A percentile compares a stretch with the other conserved stretches of the same genome.
Evolutionary conservation across 1,140 invertebrate genomes (phyloP).

Genomic region (Drosophila triauraria): DNA sequence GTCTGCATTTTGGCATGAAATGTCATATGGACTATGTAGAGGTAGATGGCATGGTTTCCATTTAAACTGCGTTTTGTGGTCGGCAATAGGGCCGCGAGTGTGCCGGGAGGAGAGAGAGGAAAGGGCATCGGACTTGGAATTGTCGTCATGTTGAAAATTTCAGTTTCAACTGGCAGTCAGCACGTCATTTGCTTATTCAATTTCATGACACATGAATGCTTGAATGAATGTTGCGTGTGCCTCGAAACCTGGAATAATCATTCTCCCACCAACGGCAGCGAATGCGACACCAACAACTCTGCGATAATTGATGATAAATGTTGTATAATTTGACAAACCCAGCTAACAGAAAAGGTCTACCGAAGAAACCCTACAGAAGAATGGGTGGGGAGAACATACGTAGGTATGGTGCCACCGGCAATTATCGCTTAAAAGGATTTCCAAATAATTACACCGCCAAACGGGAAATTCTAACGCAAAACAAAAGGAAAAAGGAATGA

Average conservation of each 20-base stretch:
- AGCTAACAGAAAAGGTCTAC: constrained; percentile 46
- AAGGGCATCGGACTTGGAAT: constrained; percentile 32
- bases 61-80: constrained; percentile 81
- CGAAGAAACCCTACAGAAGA: constrained; percentile 15
- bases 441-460: constrained; percentile 73
- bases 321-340: constrained; percentile 82
- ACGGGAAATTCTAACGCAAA: constrained; percentile 37
- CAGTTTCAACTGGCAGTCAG: constrained; percentile 78
- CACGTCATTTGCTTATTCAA: constrained; percentile 83
- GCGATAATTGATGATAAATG: constrained; percentile 83
- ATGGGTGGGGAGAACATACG: constrained; percentile 1
- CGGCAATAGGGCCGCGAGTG: constrained; percentile 16
- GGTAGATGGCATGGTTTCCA: constrained; percentile 32
- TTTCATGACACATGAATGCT: constrained; percentile 77
- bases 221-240: constrained; percentile 66
- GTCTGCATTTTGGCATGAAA: constrained; percentile 79
- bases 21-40: constrained; percentile 53
- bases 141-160: constrained; percentile 52
- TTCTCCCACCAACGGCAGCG: constrained; percentile 51
- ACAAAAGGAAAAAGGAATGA: constrained; percentile 18
- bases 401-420: constrained; percentile 64
- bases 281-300: constrained; percentile 54
- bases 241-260: constrained; percentile 67
- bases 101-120: constrained; percentile 53
- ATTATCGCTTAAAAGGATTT: constrained; percentile 83